These are phyloP conservation scores for Pentamera pediparva DNA, from an alignment of 53 echinoderm and acorn worm species.

Conservation along the genomic window DNA sequence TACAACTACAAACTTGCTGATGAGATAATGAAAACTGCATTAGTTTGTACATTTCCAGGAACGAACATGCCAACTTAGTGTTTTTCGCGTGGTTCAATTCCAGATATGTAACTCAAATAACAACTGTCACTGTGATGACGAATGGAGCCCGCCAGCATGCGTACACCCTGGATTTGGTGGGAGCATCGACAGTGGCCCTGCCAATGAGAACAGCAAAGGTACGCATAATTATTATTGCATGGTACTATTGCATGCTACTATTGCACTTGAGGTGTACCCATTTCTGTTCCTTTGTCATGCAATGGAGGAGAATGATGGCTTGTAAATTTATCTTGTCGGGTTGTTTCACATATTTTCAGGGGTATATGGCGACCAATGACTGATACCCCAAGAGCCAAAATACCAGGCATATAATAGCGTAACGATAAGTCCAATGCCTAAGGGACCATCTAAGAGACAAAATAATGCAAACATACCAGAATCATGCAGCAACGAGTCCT, in stretches of 20 bases:
- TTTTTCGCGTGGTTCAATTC: neutral
- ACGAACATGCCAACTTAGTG: neutral
- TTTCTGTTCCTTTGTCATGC: neutral
- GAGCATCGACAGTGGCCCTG: constrained; percentile 93
- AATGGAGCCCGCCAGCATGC: constrained; percentile 80
- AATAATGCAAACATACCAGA: too few relatives aligned
- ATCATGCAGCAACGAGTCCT: too few relatives aligned
- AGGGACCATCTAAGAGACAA: too few relatives aligned
- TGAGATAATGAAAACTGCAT: too few relatives aligned
- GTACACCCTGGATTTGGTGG: constrained; percentile 71
- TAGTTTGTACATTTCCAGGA: neutral
- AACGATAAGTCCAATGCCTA: too few relatives aligned
- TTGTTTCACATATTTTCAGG: neutral
- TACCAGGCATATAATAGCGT: too few relatives aligned
- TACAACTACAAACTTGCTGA: too few relatives aligned
- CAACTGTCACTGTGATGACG: constrained; percentile 81
- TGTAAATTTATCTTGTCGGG: neutral
- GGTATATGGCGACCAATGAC: too few relatives aligned
- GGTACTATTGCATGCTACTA: too few relatives aligned
- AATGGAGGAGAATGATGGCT: neutral
- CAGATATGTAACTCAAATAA: constrained; percentile 96
- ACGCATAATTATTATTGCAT: neutral
- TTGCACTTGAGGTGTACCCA: too few relatives aligned
- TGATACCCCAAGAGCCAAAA: too few relatives aligned
- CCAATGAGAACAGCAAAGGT: neutral